A percentile compares a stretch with the other conserved stretches of the same genome.
phyloP scores from a whole-genome alignment of 2,888 invertebrate species.

The Aspidiotus destructor region DNA sequence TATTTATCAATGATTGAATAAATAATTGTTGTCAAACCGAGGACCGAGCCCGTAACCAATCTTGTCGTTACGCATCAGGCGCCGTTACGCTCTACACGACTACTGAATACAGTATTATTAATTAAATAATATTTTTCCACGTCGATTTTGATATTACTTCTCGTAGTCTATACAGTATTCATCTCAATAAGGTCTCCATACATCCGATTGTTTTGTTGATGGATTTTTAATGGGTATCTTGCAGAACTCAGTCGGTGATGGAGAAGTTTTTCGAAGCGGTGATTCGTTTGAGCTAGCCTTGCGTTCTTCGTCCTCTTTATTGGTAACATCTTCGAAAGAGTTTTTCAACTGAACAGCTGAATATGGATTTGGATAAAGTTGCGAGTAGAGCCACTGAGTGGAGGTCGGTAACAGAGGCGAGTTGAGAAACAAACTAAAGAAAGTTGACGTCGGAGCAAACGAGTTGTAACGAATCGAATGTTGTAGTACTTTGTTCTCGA shows the following conservation, averaged over 20 bases:
- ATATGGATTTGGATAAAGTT: slow-evolving; percentile 54
- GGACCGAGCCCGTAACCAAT: too few species aligned
- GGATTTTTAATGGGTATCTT: slow-evolving; percentile 34
- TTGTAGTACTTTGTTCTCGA: slow-evolving; percentile 6
- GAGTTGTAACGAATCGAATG: slow-evolving; percentile 29
- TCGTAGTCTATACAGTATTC: too few species aligned
- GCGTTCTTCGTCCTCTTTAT: slow-evolving; percentile 19
- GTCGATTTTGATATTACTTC: too few species aligned
- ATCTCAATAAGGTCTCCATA: slow-evolving; percentile 64
- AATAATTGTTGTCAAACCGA: too few species aligned
- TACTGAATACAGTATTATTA: too few species aligned
- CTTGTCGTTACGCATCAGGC: too few species aligned
- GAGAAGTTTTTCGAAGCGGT: slow-evolving; percentile 10
- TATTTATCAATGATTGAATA: too few species aligned
- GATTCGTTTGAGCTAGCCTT: slow-evolving; percentile 7
- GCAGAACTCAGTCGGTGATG: slow-evolving; percentile 38
- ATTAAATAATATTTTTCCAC: too few species aligned
- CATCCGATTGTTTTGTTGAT: slow-evolving; percentile 52
- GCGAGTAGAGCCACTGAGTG: slow-evolving; percentile 68
- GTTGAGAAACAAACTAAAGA: slow-evolving; percentile 54
- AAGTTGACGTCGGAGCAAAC: slow-evolving; percentile 38
- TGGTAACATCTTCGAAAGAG: slow-evolving; percentile 20
- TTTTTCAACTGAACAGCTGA: slow-evolving; percentile 25
- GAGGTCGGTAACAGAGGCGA: slow-evolving; percentile 65
- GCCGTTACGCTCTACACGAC: too few species aligned